phyloP scores from a whole-genome alignment of 2,113 vertebrate genomes.

The Myodes glareolus region DNA sequence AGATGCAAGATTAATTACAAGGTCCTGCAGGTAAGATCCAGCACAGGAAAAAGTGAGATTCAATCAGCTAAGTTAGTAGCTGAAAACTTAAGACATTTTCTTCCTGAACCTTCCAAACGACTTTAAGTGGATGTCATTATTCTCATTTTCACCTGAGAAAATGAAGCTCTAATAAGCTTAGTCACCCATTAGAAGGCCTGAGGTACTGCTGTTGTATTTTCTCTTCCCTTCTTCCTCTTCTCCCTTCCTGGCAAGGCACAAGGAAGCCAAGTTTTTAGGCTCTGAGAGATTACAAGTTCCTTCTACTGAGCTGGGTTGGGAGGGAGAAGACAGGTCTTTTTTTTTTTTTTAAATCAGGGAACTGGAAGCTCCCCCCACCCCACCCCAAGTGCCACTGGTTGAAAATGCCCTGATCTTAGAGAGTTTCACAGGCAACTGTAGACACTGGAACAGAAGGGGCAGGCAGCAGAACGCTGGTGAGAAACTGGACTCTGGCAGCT shows the following conservation, averaged over 20 bases:
- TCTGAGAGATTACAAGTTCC: background rate
- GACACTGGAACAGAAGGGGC: background rate
- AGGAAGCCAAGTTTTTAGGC: background rate
- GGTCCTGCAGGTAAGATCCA: background rate
- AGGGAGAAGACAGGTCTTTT: background rate
- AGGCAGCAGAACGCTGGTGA: background rate
- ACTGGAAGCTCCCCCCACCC: background rate
- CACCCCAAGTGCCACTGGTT: background rate
- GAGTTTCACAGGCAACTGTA: background rate
- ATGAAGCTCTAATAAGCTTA: slow-evolving; percentile 30
- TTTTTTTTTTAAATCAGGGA: background rate
- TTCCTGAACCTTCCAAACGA: slow-evolving; percentile 26
- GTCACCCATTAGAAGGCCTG: background rate
- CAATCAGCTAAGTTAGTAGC: background rate
- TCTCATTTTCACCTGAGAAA: background rate
- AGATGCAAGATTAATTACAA: background rate
- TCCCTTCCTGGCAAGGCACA: background rate
- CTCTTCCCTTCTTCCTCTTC: background rate
- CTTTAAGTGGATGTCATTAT: background rate
- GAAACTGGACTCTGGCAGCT: background rate
- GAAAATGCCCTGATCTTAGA: slow-evolving; percentile 33
- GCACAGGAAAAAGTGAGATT: background rate
- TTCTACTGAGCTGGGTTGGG: background rate
- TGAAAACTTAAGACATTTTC: background rate
- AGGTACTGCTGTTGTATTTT: background rate